Base-by-base conservation (phyloP, 2,888 invertebrate genomes). In the Cordylochernes scorpioides region DNA sequence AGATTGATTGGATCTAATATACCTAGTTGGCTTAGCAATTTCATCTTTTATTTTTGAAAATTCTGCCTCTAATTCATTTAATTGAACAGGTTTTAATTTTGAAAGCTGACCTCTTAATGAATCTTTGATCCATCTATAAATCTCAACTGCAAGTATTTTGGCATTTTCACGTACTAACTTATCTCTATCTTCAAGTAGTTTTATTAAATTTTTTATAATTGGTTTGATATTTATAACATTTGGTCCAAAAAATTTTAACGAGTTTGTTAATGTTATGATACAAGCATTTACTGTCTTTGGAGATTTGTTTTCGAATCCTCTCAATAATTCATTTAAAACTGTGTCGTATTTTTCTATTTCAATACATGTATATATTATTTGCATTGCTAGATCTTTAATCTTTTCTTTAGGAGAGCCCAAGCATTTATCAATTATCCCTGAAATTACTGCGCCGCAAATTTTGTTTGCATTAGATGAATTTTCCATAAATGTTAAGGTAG, bases 271-370 rank as follows among this genome's bases (percentile, higher is more conserved):
- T 1, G 71, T 65, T 5, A 67, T 60, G 3, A 75, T 63, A 50
- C 80, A 84, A 0, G 74, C 84, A 0, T 74, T 60, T 0, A 84
- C 75, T 35, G 84, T 77, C 58, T 88, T 94, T 0, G 94, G 91
- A 54, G 88, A 86, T 53, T 94, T 94, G 44, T 77, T 77, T 25
- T 80, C 75, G 58, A 82, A 71, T 18, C 91, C 91, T 57, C 84
- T 86, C 13, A 84, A 57, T 2, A 94, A 58, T 52, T 86, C 88
- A 41, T 91, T 91, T 61, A 16, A 15, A 1, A 82, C 80, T 8
- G 65, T 55, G 39, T 91, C 91, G 36, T 75, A 72, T 50, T 84
- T 88, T 49, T 94, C 91, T 45, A 88, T 80, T 60, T 94, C 91
- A 41, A 91, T 64, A 51, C 74, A 88, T 77, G 86, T 78, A 34